Percentiles rank a stretch among this genome's conserved stretches.
Evolutionary conservation across 2,888 invertebrate genomes (phyloP).

Genomic region (Lycaena phlaeas): DNA sequence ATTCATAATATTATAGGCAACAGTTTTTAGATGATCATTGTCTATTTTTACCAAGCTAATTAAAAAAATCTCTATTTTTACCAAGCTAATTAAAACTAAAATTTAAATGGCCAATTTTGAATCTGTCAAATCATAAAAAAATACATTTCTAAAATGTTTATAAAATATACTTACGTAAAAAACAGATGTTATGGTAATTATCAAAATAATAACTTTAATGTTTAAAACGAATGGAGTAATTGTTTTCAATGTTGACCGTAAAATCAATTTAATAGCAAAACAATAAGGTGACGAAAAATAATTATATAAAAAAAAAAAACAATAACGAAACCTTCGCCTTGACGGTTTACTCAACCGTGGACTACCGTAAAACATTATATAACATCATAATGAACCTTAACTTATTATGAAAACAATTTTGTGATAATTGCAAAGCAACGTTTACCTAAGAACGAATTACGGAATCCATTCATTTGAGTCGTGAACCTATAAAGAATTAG

Average conservation of each 20-base stretch:
- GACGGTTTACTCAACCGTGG: slow-evolving; percentile 6
- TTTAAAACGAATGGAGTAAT: neutral
- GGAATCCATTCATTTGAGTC: neutral
- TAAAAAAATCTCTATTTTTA: too few relatives aligned
- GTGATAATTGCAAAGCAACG: neutral
- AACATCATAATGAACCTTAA: neutral
- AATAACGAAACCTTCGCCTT: slow-evolving; percentile 15
- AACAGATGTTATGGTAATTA: too few relatives aligned
- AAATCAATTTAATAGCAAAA: neutral
- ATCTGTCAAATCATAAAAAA: too few relatives aligned
- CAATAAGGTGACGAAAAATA: slow-evolving; percentile 9
- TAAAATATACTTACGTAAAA: too few relatives aligned
- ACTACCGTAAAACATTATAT: neutral
- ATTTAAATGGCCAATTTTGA: too few relatives aligned
- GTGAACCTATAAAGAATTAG: too few relatives aligned
- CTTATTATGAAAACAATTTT: slow-evolving; percentile 1
- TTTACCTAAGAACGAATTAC: neutral
- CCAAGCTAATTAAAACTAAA: too few relatives aligned
- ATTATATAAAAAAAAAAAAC: neutral
- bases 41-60: too few relatives aligned
- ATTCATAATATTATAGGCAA: too few relatives aligned
- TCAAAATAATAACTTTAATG: too few relatives aligned
- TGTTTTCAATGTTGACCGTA: neutral
- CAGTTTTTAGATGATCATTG: too few relatives aligned
- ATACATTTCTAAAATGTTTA: too few relatives aligned